Evolutionary conservation across 2,113 vertebrate genomes (phyloP).

Genomic region (Peromyscus californicus): DNA sequence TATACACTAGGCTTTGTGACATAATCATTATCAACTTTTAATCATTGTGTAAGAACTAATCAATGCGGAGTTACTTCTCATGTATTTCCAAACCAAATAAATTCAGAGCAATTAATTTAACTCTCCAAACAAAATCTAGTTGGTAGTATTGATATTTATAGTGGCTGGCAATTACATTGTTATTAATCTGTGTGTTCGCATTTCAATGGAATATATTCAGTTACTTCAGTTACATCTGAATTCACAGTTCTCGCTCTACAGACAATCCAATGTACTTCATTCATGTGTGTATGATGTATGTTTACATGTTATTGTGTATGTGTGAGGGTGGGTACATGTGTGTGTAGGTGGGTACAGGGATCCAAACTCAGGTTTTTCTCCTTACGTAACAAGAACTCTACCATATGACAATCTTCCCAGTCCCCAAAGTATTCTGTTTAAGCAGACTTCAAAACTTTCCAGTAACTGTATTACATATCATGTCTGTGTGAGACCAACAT

Average conservation of each 20-base stretch:
- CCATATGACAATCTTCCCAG: neutral
- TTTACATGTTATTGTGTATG: neutral
- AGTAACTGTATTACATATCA: too few relatives aligned
- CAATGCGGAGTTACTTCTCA: constrained; percentile 75
- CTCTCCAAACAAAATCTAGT: constrained; percentile 75
- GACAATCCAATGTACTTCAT: neutral
- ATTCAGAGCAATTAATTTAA: constrained; percentile 68
- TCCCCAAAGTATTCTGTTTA: neutral
- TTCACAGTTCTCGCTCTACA: neutral
- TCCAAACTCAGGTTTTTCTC: too few relatives aligned
- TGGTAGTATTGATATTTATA: constrained; percentile 10
- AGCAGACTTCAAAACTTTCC: neutral
- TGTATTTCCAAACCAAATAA: constrained; percentile 57
- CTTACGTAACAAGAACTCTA: neutral
- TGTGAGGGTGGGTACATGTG: neutral
- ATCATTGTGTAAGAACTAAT: constrained; percentile 79
- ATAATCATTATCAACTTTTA: constrained; percentile 82
- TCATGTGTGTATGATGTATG: rapidly evolving
- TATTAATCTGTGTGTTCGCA: neutral
- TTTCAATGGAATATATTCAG: neutral
- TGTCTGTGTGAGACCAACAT: neutral
- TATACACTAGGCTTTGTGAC: constrained; percentile 65
- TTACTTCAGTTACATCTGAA: neutral
- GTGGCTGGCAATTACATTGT: neutral
- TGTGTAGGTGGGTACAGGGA: neutral